Conservation (phyloP, 53 echinoderm and acorn worm species). For the Glandiceps talaboti region DNA sequence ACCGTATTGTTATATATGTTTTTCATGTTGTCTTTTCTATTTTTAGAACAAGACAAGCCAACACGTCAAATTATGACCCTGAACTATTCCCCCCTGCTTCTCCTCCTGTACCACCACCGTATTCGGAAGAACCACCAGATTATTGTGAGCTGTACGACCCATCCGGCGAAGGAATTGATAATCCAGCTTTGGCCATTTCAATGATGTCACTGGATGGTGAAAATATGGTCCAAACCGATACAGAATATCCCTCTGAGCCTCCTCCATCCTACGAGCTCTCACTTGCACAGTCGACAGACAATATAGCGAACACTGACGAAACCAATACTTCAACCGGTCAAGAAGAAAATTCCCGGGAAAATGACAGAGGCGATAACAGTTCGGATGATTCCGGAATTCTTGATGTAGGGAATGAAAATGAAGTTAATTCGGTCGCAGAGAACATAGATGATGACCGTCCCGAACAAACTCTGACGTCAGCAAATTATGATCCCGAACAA, state of each 20-base stretch:
- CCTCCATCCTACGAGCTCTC: background rate
- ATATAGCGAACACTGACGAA: background rate
- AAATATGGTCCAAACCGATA: background rate
- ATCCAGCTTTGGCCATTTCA: background rate
- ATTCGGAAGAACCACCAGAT: background rate
- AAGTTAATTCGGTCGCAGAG: too few species aligned
- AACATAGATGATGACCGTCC: too few species aligned
- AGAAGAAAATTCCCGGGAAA: background rate
- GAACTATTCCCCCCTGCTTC: background rate
- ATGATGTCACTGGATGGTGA: background rate
- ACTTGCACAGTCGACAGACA: background rate
- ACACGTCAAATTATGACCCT: too few species aligned
- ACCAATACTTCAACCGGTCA: background rate
- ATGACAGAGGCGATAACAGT: background rate
- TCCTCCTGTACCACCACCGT: background rate
- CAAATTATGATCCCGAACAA: too few species aligned
- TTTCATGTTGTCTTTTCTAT: too few species aligned
- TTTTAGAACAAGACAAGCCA: too few species aligned
- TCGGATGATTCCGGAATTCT: background rate
- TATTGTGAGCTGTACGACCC: background rate
- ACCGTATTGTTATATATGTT: too few species aligned
- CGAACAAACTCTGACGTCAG: too few species aligned
- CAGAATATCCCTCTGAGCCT: background rate
- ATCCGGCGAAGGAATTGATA: background rate
- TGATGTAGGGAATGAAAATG: background rate